Evolutionary conservation across 2,113 vertebrate species (phyloP).

Genomic region (Colinus virginianus): DNA sequence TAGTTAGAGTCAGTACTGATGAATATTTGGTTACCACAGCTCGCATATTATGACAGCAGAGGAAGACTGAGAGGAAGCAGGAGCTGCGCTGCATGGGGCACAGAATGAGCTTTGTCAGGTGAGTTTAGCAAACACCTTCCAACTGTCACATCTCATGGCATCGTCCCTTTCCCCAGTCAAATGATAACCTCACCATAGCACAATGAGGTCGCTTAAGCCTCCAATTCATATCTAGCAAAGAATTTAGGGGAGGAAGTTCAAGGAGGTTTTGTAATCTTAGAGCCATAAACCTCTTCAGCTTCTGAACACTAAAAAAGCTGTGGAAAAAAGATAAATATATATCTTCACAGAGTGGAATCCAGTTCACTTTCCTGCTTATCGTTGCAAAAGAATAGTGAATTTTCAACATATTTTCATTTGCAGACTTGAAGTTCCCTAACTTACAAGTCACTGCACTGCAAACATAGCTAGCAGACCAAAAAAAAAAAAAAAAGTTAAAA

Average conservation of each 20-base stretch:
- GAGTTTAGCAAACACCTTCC: not conserved
- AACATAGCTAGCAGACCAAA: not conserved
- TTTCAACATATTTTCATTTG: not conserved
- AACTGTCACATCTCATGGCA: not conserved
- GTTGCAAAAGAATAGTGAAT: not conserved
- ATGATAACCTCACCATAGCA: fast-evolving
- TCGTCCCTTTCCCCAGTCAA: too few relatives aligned
- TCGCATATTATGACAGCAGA: not conserved
- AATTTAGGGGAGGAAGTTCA: not conserved
- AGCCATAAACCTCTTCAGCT: not conserved
- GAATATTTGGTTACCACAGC: not conserved
- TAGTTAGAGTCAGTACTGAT: not conserved
- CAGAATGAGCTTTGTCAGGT: not conserved
- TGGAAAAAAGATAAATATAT: not conserved
- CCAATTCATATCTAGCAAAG: not conserved
- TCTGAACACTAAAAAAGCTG: not conserved
- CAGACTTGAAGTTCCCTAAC: not conserved
- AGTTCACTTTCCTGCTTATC: not conserved
- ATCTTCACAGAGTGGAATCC: not conserved
- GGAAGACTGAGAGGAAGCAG: fast-evolving
- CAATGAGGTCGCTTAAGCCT: fast-evolving
- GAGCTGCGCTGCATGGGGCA: fast-evolving
- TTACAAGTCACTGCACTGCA: not conserved
- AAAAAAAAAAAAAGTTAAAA: not conserved
- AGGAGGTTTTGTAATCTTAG: not conserved